Evolutionary conservation across 2,113 vertebrate genomes (phyloP), one percentile per base, ranked within the genome.

Genomic region (Oreotragus oreotragus): DNA sequence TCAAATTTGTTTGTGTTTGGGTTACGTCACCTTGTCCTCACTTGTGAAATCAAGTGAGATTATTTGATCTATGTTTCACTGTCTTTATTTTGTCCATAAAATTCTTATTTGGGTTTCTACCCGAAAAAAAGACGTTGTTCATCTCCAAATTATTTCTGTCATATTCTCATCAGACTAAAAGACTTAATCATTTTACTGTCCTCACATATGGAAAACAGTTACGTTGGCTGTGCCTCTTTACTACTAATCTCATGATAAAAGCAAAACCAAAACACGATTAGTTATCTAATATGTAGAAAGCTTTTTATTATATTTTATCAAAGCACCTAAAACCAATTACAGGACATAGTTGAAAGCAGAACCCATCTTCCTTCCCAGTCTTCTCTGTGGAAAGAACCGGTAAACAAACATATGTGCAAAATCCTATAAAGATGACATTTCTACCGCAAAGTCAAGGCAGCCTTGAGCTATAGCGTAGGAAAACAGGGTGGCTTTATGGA

Each of bases 291-390:
- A 53, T 33, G 51, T 73, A 95, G 89, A 94, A 88, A 89, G 53
- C 17, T 51, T 85, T 73, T 57, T 83, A n/a, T 88, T 64, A 11
- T 62, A 19, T 66, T 88, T 5, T 70, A 58, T 93, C 73, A 81
- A 88, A 98, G 90, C 70, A 90, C 88, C 25, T 91, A 53, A 93
- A 97, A 28, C 33, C 62, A 53, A 33, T 79, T 83, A 60, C 16
- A 94, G 91, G 89, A 92, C 76, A 90, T 79, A 73, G 30, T 27
- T 58, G 88, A 47, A 97, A 98, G 53, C 91, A 60, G 53, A 95
- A 92, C 23, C 88, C 25, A 1, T 77, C 95, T 98, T 95, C 91
- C n/a, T 66, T 39, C 33, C 55, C 47, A 43, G 3, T 33, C 28
- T 94, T 81, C 70, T 95, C 70, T 76, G 28, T 39, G 28, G 53